Base-by-base conservation (phyloP, 2,888 invertebrate genomes). In the Leptinotarsa tumamoca region DNA sequence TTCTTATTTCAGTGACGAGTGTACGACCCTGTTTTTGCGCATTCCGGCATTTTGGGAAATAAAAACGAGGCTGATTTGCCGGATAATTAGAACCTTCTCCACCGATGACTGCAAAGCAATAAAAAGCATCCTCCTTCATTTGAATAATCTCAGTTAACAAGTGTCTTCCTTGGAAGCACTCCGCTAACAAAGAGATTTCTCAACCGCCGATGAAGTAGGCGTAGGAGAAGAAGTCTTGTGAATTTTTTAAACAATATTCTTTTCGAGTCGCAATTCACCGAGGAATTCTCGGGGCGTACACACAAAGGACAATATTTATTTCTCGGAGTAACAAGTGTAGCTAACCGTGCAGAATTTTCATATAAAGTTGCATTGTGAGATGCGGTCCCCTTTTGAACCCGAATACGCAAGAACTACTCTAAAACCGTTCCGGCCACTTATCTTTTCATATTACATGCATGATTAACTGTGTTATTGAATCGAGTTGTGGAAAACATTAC, bases 361-460 rank as follows among this genome's bases (percentile, higher is more conserved):
- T 86, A 87, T 86, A 87, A 87, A 86, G 86, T 87, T 87, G 86
- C 86, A 85, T 86, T 87, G 85, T 86, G 82, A 79, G 81, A 82
- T 82, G 84, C 85, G 86, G 85, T 78, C 76, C 75, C 71, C 82
- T 86, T 87, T 87, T 86, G 86, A 86, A 83, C 83, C 83, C 76
- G 83, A 84, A 83, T 83, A 83, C 81, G 82, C 83, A 84, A 86
- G 82, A 84, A 83, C 83, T 83, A 80, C 84, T 83, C 82, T 83
- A 83, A 82, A 81, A 81, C 81, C 82, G 79, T 81, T 78, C 77
- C 81, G 79, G 79, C 81, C 82, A 82, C 80, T 83, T 81, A 81
- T 84, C 84, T 84, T 84, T 81, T 82, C 84, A 82, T 81, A 86
- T 86, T 86, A 84, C 84, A 85, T 83, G 84, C 85, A 84, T 86